These are phyloP conservation scores for Diploscapter pachys DNA, from an alignment of 1,140 invertebrate genomes.

Conservation along the genomic window DNA sequence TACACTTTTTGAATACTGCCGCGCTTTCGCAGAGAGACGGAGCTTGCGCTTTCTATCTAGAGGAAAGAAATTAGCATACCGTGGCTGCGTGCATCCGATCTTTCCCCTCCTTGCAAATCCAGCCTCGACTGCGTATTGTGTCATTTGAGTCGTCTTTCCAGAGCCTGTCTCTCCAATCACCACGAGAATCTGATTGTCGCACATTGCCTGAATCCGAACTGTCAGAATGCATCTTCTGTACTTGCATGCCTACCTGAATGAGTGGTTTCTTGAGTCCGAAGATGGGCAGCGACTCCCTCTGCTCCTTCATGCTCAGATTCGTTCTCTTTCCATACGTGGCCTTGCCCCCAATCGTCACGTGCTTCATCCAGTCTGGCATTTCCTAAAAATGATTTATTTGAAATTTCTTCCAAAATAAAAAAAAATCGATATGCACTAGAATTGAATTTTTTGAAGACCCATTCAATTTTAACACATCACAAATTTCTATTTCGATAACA, in stretches of 20 bases:
- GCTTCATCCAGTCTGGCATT: slow-evolving; percentile 97
- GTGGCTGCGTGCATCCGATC: slow-evolving; percentile 94
- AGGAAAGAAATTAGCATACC: neutral
- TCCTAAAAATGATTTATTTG: slow-evolving; percentile 63
- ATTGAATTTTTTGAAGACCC: too few species aligned
- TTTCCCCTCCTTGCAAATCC: slow-evolving; percentile 87
- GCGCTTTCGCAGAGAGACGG: too few species aligned
- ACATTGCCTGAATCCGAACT: slow-evolving; percentile 70
- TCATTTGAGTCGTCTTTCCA: slow-evolving; percentile 98
- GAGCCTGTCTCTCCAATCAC: slow-evolving; percentile 99
- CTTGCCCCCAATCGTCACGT: slow-evolving; percentile 93
- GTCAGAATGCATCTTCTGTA: neutral
- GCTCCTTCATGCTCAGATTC: slow-evolving; percentile 88
- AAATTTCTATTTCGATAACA: too few species aligned
- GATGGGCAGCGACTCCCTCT: slow-evolving; percentile 89
- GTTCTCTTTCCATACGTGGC: slow-evolving; percentile 93
- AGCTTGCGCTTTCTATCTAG: neutral
- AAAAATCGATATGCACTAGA: too few species aligned
- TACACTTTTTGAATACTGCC: too few species aligned
- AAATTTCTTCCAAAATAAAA: too few species aligned
- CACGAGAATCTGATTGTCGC: slow-evolving; percentile 95
- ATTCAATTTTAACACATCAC: too few species aligned
- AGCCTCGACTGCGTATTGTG: slow-evolving; percentile 93
- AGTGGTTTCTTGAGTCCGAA: slow-evolving; percentile 91
- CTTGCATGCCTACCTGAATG: slow-evolving; percentile 61